Base-by-base conservation (phyloP, 2,113 vertebrate species). In the Oenanthe oenanthe region DNA sequence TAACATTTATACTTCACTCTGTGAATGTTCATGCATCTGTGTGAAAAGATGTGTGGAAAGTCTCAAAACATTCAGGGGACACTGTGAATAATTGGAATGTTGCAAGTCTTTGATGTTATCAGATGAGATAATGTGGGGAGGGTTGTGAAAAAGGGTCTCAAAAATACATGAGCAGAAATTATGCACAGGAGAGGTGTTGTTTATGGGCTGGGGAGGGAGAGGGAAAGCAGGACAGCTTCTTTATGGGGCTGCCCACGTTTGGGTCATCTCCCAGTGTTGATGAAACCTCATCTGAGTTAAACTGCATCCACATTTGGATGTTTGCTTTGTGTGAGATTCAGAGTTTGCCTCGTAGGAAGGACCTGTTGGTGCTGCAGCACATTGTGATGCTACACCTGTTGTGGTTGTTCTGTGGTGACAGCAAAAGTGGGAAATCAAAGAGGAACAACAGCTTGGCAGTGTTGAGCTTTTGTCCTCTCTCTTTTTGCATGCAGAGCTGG, bases 1-100 rank as follows among this genome's bases (percentile, higher is more conserved):
- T 89, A 94, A 89, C 86, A 83, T 97, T 80, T 93, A 40, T 50
- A 73, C 81, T 48, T 88, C 29, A 20, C 15, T 53, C 8, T 45
- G 10, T 62, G 50, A 38, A 21, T 13, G 18, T 54, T 72, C 20
- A 2, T n/a, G 34, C 26, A 7, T 77, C 76, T 82, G 14, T 68
- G 24, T 75, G 50, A 57, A 31, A 22, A 54, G 84, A 75, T 38
- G 47, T 60, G 51, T 45, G 29, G 31, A 26, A 50, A 62, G 80
- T 66, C 74, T 22, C 40, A 24, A 56, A 58, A 40, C 2, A 1
- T 19, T 32, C 47, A 34, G 72, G 51, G 75, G 73, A 90, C 62
- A 17, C 58, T 85, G 50, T 48, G 71, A 17, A 21, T 48, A 57
- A 47, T 17, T 76, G 54, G 40, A 75, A 62, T 70, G 61, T 57